These are phyloP conservation scores for Drosophila parabipectinata DNA, from an alignment of 1,140 invertebrate species.

Conservation along the genomic window DNA sequence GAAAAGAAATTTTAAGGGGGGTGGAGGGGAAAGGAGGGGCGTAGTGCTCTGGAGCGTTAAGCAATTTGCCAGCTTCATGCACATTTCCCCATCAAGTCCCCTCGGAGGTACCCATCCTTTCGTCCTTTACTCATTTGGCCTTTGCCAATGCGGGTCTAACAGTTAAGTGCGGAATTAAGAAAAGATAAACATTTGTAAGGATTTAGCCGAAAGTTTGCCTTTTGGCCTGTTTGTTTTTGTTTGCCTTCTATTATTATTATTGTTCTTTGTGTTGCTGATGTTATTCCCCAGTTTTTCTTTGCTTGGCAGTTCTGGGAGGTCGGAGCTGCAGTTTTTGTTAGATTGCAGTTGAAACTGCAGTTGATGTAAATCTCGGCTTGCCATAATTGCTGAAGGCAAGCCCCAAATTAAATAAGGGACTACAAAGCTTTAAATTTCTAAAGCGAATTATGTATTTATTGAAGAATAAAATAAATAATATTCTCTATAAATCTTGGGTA, in stretches of 20 bases:
- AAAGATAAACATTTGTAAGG: conserved; percentile 84
- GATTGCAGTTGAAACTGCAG: conserved; percentile 24
- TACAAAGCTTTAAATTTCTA: not conserved
- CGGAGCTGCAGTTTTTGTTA: conserved; percentile 13
- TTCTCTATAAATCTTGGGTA: not conserved
- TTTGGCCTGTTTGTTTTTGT: conserved; percentile 74
- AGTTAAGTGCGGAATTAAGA: conserved; percentile 83
- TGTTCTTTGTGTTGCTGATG: conserved; percentile 36
- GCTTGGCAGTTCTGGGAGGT: conserved; percentile 16
- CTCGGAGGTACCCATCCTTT: not conserved
- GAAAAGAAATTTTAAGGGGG: conserved; percentile 20
- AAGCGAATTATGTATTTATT: not conserved
- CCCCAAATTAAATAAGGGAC: not conserved
- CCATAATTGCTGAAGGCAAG: not conserved
- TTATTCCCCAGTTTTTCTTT: conserved; percentile 29
- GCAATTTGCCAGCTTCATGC: conserved; percentile 81
- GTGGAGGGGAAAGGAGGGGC: conserved; percentile 11
- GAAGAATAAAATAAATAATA: not conserved
- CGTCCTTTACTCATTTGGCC: conserved; percentile 20
- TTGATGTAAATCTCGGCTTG: conserved; percentile 15
- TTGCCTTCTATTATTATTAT: conserved; percentile 71
- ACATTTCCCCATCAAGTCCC: conserved; percentile 24
- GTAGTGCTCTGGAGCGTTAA: conserved; percentile 66
- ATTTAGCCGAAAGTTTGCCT: conserved; percentile 81
- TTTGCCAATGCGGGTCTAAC: conserved; percentile 72